These are phyloP conservation scores for Stenopsyche tienmushanensis DNA, from an alignment of 1,140 invertebrate species.

Conservation along the genomic window DNA sequence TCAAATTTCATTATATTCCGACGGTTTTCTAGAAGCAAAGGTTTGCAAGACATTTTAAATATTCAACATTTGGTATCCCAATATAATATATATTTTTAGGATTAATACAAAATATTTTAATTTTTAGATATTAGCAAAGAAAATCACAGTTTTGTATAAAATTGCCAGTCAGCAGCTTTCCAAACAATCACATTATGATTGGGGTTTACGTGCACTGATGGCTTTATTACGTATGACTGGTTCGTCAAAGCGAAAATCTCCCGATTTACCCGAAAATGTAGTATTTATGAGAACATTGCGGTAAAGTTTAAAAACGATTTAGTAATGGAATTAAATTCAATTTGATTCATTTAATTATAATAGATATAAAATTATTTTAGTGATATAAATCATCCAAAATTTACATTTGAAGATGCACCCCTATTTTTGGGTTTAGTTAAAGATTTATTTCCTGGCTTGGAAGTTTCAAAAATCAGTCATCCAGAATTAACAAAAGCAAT, in stretches of 20 bases:
- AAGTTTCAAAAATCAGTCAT: conserved; percentile 81
- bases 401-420: conserved; percentile 87
- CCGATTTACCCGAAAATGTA: conserved; percentile 77
- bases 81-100: background rate
- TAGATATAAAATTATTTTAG: conserved; percentile 44
- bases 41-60: conserved; percentile 45
- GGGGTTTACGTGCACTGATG: conserved; percentile 85
- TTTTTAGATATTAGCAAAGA: conserved; percentile 76
- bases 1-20: conserved; percentile 87
- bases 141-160: conserved; percentile 89
- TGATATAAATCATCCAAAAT: conserved; percentile 92
- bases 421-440: conserved; percentile 84
- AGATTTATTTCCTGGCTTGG: conserved; percentile 86
- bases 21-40: conserved; percentile 85
- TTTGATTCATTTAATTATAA: background rate
- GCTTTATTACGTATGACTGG: conserved; percentile 88
- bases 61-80: conserved; percentile 2
- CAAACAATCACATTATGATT: conserved; percentile 92
- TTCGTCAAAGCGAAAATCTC: conserved; percentile 74
- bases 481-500: conserved; percentile 82
- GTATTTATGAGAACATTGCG: conserved; percentile 84
- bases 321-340: conserved; percentile 1
- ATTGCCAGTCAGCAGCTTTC: conserved; percentile 83
- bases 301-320: conserved; percentile 43
- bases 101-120: conserved; percentile 10